phyloP scores from a whole-genome alignment of 2,113 vertebrate genomes.

The Tetrao urogallus region DNA sequence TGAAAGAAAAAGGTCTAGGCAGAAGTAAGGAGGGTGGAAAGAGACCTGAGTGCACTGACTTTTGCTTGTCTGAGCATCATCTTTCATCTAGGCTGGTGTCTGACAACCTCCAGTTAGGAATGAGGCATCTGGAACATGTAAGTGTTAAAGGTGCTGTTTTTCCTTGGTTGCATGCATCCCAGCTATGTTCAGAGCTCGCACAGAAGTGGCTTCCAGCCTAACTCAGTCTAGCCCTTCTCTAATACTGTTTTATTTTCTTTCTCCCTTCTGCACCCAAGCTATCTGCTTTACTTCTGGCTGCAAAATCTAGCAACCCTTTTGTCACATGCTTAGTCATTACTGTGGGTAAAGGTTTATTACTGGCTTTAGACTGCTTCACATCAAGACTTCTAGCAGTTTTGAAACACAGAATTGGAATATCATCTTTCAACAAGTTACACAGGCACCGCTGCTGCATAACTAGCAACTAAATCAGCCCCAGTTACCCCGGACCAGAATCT shows the following conservation, averaged over 20 bases:
- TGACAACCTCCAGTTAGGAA: background rate
- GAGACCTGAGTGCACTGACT: fast-evolving
- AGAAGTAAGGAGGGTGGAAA: background rate
- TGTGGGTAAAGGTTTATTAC: background rate
- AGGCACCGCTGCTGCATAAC: background rate
- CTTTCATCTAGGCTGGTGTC: background rate
- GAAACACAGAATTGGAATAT: background rate
- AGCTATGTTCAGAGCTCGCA: fast-evolving
- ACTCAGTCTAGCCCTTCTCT: background rate
- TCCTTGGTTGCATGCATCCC: background rate
- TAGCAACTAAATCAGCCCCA: background rate
- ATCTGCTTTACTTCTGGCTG: background rate
- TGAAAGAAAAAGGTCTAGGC: background rate
- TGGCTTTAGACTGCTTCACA: background rate
- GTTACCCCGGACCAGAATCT: background rate
- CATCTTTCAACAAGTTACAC: background rate
- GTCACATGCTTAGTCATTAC: background rate
- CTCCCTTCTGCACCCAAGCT: background rate
- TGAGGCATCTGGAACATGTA: background rate
- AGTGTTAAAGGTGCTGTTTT: background rate
- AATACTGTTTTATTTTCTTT: background rate
- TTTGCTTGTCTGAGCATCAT: background rate
- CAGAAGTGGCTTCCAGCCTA: background rate
- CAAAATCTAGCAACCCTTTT: background rate
- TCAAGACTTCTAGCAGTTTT: background rate